A percentile compares a stretch with the other conserved stretches of the same genome.
Conservation (phyloP, 2,888 invertebrate genomes). For the Congeria kusceri region DNA sequence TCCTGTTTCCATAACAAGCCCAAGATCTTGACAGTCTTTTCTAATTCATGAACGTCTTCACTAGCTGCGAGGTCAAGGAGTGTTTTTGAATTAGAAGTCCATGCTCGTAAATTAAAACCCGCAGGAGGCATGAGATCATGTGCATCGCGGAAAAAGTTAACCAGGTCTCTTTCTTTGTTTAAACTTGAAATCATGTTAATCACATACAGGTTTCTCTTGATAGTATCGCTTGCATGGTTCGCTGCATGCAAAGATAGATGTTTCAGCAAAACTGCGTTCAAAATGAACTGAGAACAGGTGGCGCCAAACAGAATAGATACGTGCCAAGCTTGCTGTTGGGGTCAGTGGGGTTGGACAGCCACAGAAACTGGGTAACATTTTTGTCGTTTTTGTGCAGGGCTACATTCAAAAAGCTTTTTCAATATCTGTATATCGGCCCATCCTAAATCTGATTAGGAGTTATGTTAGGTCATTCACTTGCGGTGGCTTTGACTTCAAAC, state of each 20-base stretch:
- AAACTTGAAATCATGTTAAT: slow-evolving; percentile 51
- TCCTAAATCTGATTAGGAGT: slow-evolving; percentile 51
- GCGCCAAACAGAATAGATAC: slow-evolving; percentile 57
- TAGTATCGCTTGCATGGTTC: background rate
- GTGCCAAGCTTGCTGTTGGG: slow-evolving; percentile 28
- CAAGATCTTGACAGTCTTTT: slow-evolving; percentile 21
- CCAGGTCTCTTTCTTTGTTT: slow-evolving; percentile 4
- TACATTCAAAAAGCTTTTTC: slow-evolving; percentile 50
- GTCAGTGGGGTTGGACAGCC: slow-evolving; percentile 47
- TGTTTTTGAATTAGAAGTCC: slow-evolving; percentile 28
- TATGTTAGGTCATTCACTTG: slow-evolving; percentile 45
- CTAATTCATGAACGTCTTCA: slow-evolving; percentile 29
- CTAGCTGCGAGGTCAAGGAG: slow-evolving; percentile 8
- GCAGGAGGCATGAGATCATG: slow-evolving; percentile 23
- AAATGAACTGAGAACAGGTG: slow-evolving; percentile 49
- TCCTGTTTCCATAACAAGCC: slow-evolving; percentile 46
- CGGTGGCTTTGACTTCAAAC: slow-evolving; percentile 34
- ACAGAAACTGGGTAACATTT: too few relatives aligned
- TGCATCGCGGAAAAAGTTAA: slow-evolving; percentile 22
- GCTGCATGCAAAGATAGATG: slow-evolving; percentile 29
- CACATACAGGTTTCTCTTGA: slow-evolving; percentile 46
- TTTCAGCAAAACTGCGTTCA: slow-evolving; percentile 45
- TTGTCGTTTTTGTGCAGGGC: too few relatives aligned
- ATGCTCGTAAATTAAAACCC: slow-evolving; percentile 51
- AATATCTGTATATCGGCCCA: slow-evolving; percentile 41